A percentile compares a stretch with the other conserved stretches of the same genome.
Evolutionary conservation across 2,888 invertebrate species (phyloP).

Genomic region (Dorcus hopei): DNA sequence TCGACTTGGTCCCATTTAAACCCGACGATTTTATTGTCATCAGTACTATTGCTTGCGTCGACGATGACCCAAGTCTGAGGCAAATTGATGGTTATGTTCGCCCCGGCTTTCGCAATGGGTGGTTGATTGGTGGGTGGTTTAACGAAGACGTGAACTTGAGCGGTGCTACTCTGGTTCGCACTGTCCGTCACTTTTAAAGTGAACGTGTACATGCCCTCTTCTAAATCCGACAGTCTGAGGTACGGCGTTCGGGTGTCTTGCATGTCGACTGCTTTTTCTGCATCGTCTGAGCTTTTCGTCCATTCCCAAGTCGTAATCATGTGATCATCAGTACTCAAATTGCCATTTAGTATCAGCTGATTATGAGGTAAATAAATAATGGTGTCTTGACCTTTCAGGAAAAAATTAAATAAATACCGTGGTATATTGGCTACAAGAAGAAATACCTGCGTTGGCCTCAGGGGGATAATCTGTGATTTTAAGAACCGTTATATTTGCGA

Average conservation of each 20-base stretch:
- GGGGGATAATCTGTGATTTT: conserved; percentile 94
- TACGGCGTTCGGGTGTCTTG: conserved; percentile 91
- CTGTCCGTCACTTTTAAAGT: conserved; percentile 89
- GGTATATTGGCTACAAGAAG: neutral
- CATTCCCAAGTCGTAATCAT: conserved; percentile 94
- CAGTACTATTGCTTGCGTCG: conserved; percentile 69
- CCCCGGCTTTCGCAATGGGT: conserved; percentile 67
- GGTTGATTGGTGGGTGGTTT: conserved; percentile 86
- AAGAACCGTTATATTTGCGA: conserved; percentile 84
- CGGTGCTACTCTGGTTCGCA: conserved; percentile 81
- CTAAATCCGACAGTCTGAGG: conserved; percentile 79
- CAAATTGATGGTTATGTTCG: conserved; percentile 70
- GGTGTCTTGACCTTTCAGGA: conserved; percentile 68
- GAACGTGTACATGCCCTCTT: conserved; percentile 93
- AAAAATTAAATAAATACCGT: conserved; percentile 3
- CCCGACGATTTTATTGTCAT: conserved; percentile 78
- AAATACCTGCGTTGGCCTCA: conserved; percentile 80
- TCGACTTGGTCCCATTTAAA: conserved; percentile 82
- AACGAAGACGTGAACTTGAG: conserved; percentile 82
- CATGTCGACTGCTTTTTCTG: conserved; percentile 92
- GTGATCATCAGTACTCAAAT: conserved; percentile 87
- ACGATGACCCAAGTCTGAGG: conserved; percentile 78
- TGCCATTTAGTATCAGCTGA: conserved; percentile 73
- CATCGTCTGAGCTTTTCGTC: conserved; percentile 86
- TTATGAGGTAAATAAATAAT: conserved; percentile 89